Evolutionary conservation across 2,888 invertebrate genomes (phyloP), one percentile per base, ranked within the genome.

Genomic region (Dendrolimus pini): DNA sequence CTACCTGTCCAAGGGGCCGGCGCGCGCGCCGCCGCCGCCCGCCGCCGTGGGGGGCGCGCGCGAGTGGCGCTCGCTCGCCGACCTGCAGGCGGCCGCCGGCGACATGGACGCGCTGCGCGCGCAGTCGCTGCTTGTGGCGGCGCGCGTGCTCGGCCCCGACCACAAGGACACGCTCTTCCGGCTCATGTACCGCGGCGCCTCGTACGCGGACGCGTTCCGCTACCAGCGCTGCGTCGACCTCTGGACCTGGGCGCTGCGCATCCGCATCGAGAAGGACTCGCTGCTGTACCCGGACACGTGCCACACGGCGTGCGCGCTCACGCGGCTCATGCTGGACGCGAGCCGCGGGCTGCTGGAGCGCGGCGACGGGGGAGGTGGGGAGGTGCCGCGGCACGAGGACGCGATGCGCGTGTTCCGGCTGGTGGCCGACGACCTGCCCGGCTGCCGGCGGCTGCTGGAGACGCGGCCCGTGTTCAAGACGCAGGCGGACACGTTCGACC

Each of bases 81-180:
- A 98, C 77, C 90, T 98, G 59, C 93, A 93, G 67, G 93, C 93
- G 57, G 92, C 96, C 54, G 93, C 95, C 55, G 91, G 93, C 0
- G 97, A 98, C 87, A 92, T 96, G 71, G 98, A 98, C 87, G 94
- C 94, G 53, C 94, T 98, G 92, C 92, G 97, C 70, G 94, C 95
- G 80, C 97, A 98, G 86, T 95, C 97, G 75, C 89, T 98, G 68
- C 89, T 98, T 52, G 96, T 98, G 67, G 95, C 96, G 65, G 96
- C 96, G 85, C 92, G 98, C 71, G 95, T 98, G 72, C 92, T 98
- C 41, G 98, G 98, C 0, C 92, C 94, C 0, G 89, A 93, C 67
- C 98, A 98, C 86, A 96, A 96, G 81, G 98, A 98, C 82, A 96
- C 96, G 60, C 93, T 97, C 60, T 97, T 95, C 83, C 92, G 95